phyloP scores from a whole-genome alignment of 2,113 vertebrate genomes.

The Chaetodon auriga region DNA sequence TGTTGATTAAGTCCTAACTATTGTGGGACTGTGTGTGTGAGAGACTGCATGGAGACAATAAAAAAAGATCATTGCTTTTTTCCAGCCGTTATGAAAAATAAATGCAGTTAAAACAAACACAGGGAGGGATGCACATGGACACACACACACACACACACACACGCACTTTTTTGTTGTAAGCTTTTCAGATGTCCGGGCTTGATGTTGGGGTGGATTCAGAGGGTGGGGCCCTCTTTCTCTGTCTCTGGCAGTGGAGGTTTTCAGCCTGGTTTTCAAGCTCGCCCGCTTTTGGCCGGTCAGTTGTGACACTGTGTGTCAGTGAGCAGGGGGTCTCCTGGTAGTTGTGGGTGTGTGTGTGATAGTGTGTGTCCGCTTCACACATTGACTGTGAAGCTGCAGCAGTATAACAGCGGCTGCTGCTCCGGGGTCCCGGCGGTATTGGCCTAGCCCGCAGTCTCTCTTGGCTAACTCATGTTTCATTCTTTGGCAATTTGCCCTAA shows the following conservation, averaged over 20 bases:
- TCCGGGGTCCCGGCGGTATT: constrained; percentile 89
- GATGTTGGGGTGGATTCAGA: constrained; percentile 59
- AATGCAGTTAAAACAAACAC: constrained; percentile 66
- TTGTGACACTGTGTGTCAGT: constrained; percentile 95
- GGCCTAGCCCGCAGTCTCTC: constrained; percentile 91
- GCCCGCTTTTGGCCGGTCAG: constrained; percentile 89
- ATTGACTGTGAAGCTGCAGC: constrained; percentile 83
- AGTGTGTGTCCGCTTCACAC: constrained; percentile 91
- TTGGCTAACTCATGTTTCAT: constrained; percentile 98
- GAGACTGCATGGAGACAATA: constrained; percentile 53
- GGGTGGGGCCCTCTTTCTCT: constrained; percentile 41
- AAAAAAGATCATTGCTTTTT: constrained; percentile 47
- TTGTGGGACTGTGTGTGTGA: constrained; percentile 75
- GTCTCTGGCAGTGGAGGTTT: constrained; percentile 62
- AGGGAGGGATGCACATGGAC: constrained; percentile 27
- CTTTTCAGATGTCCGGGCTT: constrained; percentile 60
- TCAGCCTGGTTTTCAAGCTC: constrained; percentile 78
- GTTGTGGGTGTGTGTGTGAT: constrained; percentile 73
- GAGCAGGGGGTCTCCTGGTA: constrained; percentile 90
- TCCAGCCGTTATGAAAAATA: constrained; percentile 64
- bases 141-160: constrained; percentile 19
- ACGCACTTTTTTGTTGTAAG: constrained; percentile 41
- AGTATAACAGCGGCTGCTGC: constrained; percentile 78
- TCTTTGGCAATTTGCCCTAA: constrained; percentile 99
- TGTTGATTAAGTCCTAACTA: constrained; percentile 85